A percentile compares a stretch with the other conserved stretches of the same genome.
phyloP scores from a whole-genome alignment of 30 jellyfish, hydroid and myxozoan species.

The Cassiopea xamachana region DNA sequence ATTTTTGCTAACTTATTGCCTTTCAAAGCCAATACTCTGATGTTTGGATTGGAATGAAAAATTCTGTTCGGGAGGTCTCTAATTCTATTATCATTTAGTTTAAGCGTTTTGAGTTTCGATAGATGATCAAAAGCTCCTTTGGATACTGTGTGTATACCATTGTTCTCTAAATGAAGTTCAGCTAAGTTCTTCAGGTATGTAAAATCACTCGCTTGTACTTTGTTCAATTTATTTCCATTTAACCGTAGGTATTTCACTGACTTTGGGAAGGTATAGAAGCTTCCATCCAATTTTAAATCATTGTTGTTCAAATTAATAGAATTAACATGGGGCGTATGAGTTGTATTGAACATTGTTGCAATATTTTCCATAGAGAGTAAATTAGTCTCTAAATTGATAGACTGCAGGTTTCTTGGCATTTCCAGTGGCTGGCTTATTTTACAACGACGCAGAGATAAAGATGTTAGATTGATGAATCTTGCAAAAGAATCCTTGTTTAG shows the following conservation, averaged over 20 bases:
- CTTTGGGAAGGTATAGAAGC: conserved; percentile 16
- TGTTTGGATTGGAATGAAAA: neutral
- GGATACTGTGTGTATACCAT: neutral
- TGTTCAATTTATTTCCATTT: neutral
- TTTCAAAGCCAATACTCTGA: neutral
- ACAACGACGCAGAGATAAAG: neutral
- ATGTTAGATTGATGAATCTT: neutral
- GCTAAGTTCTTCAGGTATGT: neutral
- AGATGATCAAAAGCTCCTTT: conserved; percentile 16
- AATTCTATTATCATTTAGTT: neutral
- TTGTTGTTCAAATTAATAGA: neutral
- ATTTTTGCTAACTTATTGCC: neutral
- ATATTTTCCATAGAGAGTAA: neutral
- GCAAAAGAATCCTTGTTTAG: neutral
- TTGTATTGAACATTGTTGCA: neutral
- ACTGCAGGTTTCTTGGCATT: neutral
- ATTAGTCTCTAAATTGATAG: neutral
- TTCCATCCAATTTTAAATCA: conserved; percentile 4
- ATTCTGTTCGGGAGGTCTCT: neutral
- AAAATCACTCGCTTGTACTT: neutral
- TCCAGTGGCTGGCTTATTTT: neutral
- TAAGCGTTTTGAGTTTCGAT: neutral
- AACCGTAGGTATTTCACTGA: neutral
- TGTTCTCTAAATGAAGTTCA: neutral
- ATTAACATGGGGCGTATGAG: neutral